These are phyloP conservation scores for Phalacrocorax brasilianus DNA, from an alignment of 2,113 vertebrate species.

Conservation along the genomic window DNA sequence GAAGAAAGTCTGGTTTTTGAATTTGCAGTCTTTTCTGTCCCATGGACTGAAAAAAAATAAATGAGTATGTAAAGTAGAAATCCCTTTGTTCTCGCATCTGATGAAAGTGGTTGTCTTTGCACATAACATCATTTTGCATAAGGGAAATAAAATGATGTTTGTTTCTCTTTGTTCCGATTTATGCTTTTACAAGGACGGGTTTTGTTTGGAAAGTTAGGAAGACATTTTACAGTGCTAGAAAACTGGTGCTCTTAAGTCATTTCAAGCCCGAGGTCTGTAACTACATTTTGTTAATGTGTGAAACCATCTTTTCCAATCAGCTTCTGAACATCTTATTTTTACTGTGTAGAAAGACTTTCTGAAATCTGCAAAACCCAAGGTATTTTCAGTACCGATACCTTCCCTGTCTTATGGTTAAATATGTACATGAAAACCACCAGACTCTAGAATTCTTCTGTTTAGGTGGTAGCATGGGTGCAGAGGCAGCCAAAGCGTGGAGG, in stretches of 20 bases:
- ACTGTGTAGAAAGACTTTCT: background rate
- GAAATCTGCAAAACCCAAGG: background rate
- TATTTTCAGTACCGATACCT: background rate
- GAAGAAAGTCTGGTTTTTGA: background rate
- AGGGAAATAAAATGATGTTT: background rate
- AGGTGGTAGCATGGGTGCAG: background rate
- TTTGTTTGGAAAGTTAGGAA: background rate
- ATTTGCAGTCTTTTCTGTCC: background rate
- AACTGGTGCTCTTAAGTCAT: background rate
- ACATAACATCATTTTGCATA: background rate
- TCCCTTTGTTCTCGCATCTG: background rate
- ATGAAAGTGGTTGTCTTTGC: background rate
- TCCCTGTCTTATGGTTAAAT: background rate
- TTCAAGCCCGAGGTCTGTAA: background rate
- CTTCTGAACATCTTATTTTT: background rate
- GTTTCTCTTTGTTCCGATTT: background rate
- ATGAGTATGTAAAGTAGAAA: background rate
- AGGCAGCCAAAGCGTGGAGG: fast-evolving
- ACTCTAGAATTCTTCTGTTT: background rate
- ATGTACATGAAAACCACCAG: background rate
- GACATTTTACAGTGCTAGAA: background rate
- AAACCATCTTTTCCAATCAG: background rate
- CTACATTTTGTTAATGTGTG: background rate
- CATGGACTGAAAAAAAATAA: background rate
- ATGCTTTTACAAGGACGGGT: background rate